phyloP scores from a whole-genome alignment of 2,113 vertebrate genomes.

The Sialia sialis region DNA sequence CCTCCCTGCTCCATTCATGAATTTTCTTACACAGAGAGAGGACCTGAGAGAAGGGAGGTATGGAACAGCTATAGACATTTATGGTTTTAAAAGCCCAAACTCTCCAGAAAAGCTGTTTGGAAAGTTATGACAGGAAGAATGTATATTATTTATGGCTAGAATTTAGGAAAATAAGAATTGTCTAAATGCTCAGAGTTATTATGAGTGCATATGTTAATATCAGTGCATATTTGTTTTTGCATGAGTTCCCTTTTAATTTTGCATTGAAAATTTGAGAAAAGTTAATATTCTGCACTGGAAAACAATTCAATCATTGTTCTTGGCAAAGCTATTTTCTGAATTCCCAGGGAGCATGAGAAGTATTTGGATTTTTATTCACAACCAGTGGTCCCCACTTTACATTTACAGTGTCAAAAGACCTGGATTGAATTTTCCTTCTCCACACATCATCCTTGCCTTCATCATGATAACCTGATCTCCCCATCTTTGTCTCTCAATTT shows the following conservation, averaged over 20 bases:
- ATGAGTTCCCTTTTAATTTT: neutral
- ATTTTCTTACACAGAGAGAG: neutral
- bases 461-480: neutral
- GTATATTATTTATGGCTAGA: neutral
- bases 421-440: neutral
- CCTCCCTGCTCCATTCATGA: neutral
- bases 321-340: neutral
- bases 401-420: neutral
- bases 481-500: neutral
- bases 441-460: neutral
- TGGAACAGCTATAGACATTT: neutral
- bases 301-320: neutral
- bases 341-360: neutral
- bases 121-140: neutral
- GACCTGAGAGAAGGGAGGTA: neutral
- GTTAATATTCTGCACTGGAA: neutral
- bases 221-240: neutral
- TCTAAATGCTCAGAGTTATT: neutral
- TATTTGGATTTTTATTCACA: neutral
- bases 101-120: neutral
- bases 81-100: neutral
- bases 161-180: neutral
- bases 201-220: too few species aligned
- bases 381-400: neutral
- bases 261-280: neutral